Percentiles rank a stretch among this genome's conserved stretches.
These are phyloP conservation scores for Zapornia atra DNA, from an alignment of 2,113 vertebrate species.

Conservation along the genomic window DNA sequence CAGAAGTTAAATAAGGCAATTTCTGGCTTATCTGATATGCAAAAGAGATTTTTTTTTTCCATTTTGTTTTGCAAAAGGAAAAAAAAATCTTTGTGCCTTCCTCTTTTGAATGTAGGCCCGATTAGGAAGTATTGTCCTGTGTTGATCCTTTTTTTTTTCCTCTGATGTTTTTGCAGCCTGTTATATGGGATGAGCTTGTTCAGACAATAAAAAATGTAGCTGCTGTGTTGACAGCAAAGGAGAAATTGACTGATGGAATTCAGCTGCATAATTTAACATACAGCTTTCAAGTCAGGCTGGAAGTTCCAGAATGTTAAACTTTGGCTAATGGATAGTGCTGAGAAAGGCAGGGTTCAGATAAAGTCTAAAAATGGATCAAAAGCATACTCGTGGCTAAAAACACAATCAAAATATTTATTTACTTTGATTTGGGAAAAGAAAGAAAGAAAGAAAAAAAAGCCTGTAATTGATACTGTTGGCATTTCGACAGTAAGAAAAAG, in stretches of 20 bases:
- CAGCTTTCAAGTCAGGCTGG: slow-evolving; percentile 51
- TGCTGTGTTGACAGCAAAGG: slow-evolving; percentile 74
- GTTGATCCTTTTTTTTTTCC: background rate
- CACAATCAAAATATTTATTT: background rate
- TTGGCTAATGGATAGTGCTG: slow-evolving; percentile 10
- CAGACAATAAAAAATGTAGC: slow-evolving; percentile 70
- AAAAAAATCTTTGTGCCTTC: background rate
- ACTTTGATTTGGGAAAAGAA: background rate
- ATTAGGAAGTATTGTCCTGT: slow-evolving; percentile 31
- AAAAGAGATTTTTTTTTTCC: background rate
- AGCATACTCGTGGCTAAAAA: background rate
- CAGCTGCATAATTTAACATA: slow-evolving; percentile 73
- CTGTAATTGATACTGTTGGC: background rate
- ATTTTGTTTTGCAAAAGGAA: background rate
- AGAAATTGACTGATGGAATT: slow-evolving; percentile 76
- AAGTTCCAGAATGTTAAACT: slow-evolving; percentile 70
- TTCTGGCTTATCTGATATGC: slow-evolving; percentile 32
- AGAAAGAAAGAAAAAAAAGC: background rate
- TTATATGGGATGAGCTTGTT: slow-evolving; percentile 63
- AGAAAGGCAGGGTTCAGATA: background rate
- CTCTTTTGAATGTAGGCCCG: background rate
- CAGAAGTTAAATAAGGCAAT: slow-evolving; percentile 41
- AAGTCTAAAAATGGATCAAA: background rate
- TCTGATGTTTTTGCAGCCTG: slow-evolving; percentile 51
- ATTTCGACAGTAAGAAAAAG: background rate